Percentiles rank a stretch among this genome's conserved stretches.
Evolutionary conservation across 2,888 invertebrate species (phyloP).

Genomic region (Drosophila mimetica): DNA sequence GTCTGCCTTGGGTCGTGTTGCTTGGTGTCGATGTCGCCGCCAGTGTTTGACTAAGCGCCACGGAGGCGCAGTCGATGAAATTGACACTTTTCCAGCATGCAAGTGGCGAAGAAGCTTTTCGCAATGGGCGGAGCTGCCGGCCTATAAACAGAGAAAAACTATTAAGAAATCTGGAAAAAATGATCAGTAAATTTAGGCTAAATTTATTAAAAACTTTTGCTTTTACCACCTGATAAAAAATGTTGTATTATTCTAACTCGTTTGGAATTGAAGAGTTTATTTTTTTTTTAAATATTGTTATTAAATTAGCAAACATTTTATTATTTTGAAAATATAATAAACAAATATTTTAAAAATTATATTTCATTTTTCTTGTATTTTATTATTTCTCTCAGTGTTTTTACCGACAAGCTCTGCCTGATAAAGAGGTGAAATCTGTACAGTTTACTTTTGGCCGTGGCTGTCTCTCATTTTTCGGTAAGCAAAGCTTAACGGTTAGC

Average conservation of each 20-base stretch:
- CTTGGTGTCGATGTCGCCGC: constrained; percentile 69
- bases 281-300: no score
- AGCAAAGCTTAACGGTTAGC: constrained; percentile 78
- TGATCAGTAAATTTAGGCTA: background rate
- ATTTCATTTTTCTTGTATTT: background rate
- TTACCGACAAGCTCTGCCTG: constrained; percentile 12
- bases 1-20: constrained; percentile 39
- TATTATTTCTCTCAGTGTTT: constrained; percentile 5
- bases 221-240: no score
- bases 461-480: constrained; percentile 64
- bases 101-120: constrained; percentile 33
- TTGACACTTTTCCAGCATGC: constrained; percentile 42
- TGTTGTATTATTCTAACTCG: no score
- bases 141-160: constrained; percentile 4
- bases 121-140: background rate
- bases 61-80: constrained; percentile 46
- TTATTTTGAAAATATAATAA: no score
- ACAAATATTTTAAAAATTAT: no score
- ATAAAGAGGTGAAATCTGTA: constrained; percentile 61
- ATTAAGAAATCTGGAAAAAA: no score
- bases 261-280: no score
- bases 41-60: constrained; percentile 72
- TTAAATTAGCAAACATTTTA: no score
- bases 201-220: no score
- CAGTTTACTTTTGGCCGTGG: constrained; percentile 60